Evolutionary conservation across 2,797 vertebrate genomes (phyloP).

Genomic region (Epinephelus coioides): DNA sequence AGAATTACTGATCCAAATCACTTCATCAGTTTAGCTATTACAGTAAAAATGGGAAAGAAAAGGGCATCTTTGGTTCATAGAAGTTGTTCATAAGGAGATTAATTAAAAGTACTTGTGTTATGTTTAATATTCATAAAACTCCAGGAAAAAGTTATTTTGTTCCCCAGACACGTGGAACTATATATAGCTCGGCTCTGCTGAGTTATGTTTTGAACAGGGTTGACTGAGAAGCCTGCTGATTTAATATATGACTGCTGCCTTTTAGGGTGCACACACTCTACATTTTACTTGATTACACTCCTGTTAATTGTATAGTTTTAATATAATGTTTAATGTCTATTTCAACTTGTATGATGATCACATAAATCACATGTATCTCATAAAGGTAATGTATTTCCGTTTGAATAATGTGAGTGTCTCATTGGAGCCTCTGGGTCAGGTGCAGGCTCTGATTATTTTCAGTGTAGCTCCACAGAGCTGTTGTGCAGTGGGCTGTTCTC

Average conservation of each 20-base stretch:
- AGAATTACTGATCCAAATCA: neutral
- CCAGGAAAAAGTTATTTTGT: neutral
- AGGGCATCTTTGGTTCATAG: neutral
- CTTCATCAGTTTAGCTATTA: neutral
- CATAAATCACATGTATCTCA: neutral
- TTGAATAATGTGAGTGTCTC: slow-evolving; percentile 10
- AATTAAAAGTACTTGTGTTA: neutral
- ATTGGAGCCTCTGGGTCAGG: slow-evolving; percentile 30
- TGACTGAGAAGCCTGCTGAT: neutral
- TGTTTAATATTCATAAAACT: neutral
- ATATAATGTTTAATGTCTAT: neutral
- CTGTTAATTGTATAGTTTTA: neutral
- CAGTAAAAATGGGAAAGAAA: neutral
- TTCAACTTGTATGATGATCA: neutral
- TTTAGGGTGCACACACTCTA: neutral
- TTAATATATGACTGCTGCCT: neutral
- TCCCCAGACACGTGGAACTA: too few species aligned
- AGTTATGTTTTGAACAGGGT: neutral
- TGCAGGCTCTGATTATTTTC: slow-evolving; percentile 32
- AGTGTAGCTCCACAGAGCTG: slow-evolving; percentile 34
- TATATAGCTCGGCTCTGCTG: neutral
- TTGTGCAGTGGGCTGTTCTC: slow-evolving; percentile 55
- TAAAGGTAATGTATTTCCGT: neutral
- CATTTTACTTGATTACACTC: neutral
- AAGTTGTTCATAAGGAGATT: neutral